Conservation (phyloP, 2,797 vertebrate genomes). For the Enteromius anoplus region DNA sequence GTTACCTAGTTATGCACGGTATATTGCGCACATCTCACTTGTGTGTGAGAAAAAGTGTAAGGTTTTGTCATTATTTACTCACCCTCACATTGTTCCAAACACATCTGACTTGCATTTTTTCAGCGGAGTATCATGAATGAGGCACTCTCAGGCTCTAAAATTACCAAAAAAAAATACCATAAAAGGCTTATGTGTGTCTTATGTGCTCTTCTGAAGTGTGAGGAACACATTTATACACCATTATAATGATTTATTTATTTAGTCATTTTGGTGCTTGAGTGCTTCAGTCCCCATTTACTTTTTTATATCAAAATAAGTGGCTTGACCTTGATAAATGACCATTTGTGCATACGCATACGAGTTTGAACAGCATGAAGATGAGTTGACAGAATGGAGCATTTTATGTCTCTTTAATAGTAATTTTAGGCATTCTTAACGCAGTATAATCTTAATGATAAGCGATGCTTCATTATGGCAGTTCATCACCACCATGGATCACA, state of each 20-base stretch:
- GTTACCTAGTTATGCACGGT: not conserved
- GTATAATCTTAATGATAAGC: not conserved
- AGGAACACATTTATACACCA: too few relatives aligned
- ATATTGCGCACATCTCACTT: not conserved
- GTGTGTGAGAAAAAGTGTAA: not conserved
- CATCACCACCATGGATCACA: not conserved
- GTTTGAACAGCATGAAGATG: not conserved
- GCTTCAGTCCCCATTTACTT: not conserved
- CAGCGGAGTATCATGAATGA: not conserved
- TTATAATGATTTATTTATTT: too few relatives aligned
- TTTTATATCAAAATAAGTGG: not conserved
- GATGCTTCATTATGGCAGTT: conserved; percentile 2
- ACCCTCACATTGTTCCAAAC: not conserved
- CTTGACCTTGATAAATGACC: not conserved
- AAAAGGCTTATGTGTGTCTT: not conserved
- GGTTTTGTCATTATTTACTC: not conserved
- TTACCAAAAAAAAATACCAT: not conserved
- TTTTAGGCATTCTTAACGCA: not conserved
- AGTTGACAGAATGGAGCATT: not conserved
- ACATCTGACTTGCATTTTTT: not conserved
- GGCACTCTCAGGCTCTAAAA: not conserved
- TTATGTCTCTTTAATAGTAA: not conserved
- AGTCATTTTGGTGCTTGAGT: too few relatives aligned
- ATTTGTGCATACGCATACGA: not conserved
- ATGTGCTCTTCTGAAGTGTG: not conserved